Conservation (phyloP, 2,113 vertebrate species). For the Mustelus asterias region DNA sequence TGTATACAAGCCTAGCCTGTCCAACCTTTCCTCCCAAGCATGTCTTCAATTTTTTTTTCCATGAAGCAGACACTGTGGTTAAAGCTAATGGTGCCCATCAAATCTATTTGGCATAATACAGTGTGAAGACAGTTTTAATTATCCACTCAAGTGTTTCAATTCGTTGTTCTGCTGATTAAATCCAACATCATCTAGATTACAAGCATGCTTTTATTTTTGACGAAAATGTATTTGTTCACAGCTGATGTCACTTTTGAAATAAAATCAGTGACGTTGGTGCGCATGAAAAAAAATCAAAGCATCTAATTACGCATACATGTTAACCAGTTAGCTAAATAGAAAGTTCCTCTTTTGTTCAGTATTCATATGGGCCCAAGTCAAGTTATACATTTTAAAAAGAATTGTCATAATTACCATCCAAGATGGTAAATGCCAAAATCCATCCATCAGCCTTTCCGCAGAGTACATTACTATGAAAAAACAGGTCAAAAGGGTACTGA, state of each 20-base stretch:
- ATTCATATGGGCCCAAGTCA: neutral
- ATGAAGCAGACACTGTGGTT: neutral
- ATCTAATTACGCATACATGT: neutral
- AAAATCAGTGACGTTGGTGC: neutral
- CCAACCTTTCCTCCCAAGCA: too few species aligned
- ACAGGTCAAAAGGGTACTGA: neutral
- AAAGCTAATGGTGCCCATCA: neutral
- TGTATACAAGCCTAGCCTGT: too few species aligned
- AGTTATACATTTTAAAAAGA: neutral
- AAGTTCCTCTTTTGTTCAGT: neutral
- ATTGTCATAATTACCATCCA: neutral
- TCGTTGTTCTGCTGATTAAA: neutral
- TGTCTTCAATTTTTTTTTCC: neutral
- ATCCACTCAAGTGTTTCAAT: neutral
- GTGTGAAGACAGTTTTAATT: neutral
- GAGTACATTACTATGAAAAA: neutral
- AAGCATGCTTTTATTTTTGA: neutral
- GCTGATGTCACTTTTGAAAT: neutral
- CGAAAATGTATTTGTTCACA: slow-evolving; percentile 1
- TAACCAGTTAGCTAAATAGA: neutral
- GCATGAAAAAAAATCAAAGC: neutral
- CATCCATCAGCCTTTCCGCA: neutral
- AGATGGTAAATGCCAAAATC: neutral
- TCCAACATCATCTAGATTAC: neutral
- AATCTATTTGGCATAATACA: neutral